phyloP scores from a whole-genome alignment of 2,797 vertebrate genomes.

The Danio jaintianensis region DNA sequence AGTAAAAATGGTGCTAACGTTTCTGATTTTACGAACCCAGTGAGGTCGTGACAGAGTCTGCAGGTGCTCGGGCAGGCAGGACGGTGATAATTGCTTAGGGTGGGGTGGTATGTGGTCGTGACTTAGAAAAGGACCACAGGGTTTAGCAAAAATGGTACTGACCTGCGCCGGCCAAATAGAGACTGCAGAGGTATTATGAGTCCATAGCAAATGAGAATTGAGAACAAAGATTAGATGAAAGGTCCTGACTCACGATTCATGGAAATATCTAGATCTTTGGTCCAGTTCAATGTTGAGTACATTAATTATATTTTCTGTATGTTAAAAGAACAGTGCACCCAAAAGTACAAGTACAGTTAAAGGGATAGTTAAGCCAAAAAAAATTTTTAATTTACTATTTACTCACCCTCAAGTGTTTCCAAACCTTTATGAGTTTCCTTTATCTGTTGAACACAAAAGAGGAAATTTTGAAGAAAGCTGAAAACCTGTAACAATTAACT shows the following conservation, averaged over 20 bases:
- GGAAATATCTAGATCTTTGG: neutral
- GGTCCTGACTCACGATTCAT: neutral
- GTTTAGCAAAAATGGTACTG: neutral
- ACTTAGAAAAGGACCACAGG: conserved; percentile 47
- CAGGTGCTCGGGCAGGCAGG: conserved; percentile 46
- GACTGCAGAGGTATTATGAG: neutral
- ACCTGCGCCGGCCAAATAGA: conserved; percentile 6
- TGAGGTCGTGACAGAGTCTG: conserved; percentile 34
- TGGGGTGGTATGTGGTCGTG: conserved; percentile 25
- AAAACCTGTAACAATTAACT: no score
- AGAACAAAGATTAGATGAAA: neutral
- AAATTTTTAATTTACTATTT: no score
- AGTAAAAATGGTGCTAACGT: neutral
- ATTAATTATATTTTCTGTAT: no score
- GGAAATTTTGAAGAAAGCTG: no score
- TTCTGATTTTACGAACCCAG: neutral
- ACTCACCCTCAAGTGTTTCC: no score
- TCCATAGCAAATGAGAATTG: neutral
- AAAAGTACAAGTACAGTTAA: no score
- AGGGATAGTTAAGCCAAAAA: no score
- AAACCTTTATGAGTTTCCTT: no score
- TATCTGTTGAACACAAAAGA: no score
- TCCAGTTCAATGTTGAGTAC: neutral
- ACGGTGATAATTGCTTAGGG: conserved; percentile 57
- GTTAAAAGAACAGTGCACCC: no score